Conservation (phyloP, 2,113 vertebrate genomes). For the Eptesicus fuscus region DNA sequence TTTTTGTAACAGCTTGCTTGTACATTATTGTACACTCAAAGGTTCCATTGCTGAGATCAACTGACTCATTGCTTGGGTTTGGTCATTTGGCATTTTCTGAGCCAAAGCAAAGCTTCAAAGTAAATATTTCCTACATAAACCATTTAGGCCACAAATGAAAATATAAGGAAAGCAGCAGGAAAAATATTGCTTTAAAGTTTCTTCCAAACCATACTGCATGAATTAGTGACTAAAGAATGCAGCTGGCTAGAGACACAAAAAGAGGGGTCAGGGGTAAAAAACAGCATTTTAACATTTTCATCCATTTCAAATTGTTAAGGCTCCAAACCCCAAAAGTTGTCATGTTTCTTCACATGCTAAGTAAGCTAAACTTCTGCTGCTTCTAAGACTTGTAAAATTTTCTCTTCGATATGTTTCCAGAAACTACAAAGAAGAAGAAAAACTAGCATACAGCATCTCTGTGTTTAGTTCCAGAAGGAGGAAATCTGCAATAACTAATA, state of each 20-base stretch:
- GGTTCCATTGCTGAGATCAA: slow-evolving; percentile 50
- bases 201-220: slow-evolving; percentile 64
- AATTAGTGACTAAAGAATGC: slow-evolving; percentile 65
- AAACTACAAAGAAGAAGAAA: background rate
- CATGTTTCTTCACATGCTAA: background rate
- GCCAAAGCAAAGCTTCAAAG: slow-evolving; percentile 69
- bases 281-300: slow-evolving; percentile 23
- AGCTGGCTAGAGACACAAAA: slow-evolving; percentile 30
- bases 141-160: slow-evolving; percentile 68
- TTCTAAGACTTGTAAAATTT: slow-evolving; percentile 40
- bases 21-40: slow-evolving; percentile 44
- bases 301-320: slow-evolving; percentile 33
- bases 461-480: slow-evolving; percentile 17
- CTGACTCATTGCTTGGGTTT: slow-evolving; percentile 59
- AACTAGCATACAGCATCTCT: background rate
- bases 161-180: slow-evolving; percentile 64
- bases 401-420: slow-evolving; percentile 27
- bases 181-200: slow-evolving; percentile 70
- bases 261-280: background rate
- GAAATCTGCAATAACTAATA: background rate
- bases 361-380: background rate
- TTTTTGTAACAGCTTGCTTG: slow-evolving; percentile 12
- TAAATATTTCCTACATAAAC: slow-evolving; percentile 75
- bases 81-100: slow-evolving; percentile 65
- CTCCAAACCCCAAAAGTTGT: background rate